Percentiles rank a stretch among this genome's conserved stretches.
Conservation (phyloP, 2,113 vertebrate species). For the Forbesichthys agassizii region DNA sequence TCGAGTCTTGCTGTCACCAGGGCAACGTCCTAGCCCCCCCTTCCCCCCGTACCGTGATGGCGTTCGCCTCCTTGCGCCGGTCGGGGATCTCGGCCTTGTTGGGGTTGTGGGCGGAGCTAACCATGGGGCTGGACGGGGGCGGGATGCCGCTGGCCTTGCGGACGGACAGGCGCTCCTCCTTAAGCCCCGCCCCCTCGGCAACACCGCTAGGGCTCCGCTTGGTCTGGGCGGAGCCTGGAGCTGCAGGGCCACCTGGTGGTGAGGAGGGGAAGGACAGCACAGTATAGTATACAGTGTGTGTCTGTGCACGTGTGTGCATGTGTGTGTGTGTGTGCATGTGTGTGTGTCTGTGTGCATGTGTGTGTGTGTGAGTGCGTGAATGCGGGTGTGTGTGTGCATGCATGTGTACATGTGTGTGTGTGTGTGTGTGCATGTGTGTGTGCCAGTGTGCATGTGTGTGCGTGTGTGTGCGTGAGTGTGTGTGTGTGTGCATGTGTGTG, state of each 20-base stretch:
- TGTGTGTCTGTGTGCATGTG: background rate
- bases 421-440: background rate
- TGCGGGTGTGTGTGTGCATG: background rate
- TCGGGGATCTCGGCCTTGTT: slow-evolving; percentile 93
- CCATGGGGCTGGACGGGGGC: slow-evolving; percentile 87
- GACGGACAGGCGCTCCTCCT: slow-evolving; percentile 81
- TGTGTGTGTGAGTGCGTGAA: background rate
- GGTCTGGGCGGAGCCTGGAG: slow-evolving; percentile 77
- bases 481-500: background rate
- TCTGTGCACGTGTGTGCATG: background rate
- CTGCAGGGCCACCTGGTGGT: slow-evolving; percentile 82
- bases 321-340: background rate
- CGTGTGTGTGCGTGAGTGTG: background rate
- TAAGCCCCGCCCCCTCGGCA: slow-evolving; percentile 76
- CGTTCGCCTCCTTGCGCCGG: slow-evolving; percentile 82
- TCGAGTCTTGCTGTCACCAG: too few species aligned
- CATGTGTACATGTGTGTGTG: background rate
- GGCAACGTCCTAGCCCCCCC: too few species aligned
- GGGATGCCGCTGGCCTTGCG: slow-evolving; percentile 85
- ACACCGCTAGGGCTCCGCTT: slow-evolving; percentile 87
- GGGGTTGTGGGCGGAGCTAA: slow-evolving; percentile 92
- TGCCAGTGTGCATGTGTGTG: background rate
- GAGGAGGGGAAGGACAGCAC: background rate
- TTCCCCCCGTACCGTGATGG: slow-evolving; percentile 71
- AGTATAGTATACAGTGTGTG: background rate